phyloP scores from a whole-genome alignment of 2,797 vertebrate genomes.

The Oreortyx pictus region DNA sequence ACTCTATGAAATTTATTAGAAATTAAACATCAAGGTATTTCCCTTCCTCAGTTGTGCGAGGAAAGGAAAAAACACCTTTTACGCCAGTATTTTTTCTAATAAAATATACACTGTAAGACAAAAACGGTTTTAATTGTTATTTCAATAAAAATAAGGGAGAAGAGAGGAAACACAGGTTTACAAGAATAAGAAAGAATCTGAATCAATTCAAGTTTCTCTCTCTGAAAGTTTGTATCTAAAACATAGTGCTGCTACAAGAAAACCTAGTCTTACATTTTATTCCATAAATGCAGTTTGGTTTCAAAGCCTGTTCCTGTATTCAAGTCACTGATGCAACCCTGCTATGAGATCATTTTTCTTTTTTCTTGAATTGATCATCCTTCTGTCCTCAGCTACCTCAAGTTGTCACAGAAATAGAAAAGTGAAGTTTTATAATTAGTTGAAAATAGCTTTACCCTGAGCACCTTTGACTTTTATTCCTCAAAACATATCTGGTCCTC shows the following conservation, averaged over 20 bases:
- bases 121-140: not conserved
- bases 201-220: not conserved
- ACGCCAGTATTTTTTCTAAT: accelerated
- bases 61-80: not conserved
- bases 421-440: not conserved
- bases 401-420: not conserved
- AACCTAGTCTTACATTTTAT: not conserved
- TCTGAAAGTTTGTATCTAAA: not conserved
- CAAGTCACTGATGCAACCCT: not conserved
- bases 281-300: not conserved
- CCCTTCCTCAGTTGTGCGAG: accelerated
- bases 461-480: not conserved
- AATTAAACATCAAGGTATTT: not conserved
- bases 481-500: accelerated
- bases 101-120: not conserved
- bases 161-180: not conserved
- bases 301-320: not conserved
- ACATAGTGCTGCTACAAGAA: not conserved
- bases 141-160: not conserved
- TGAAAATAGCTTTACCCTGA: not conserved
- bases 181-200: not conserved
- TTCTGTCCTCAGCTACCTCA: not conserved
- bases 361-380: not conserved
- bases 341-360: not conserved
- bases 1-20: not conserved